A percentile compares a stretch with the other conserved stretches of the same genome.
These are phyloP conservation scores for Xestobium rufovillosum DNA, from an alignment of 2,888 invertebrate species.

Conservation along the genomic window DNA sequence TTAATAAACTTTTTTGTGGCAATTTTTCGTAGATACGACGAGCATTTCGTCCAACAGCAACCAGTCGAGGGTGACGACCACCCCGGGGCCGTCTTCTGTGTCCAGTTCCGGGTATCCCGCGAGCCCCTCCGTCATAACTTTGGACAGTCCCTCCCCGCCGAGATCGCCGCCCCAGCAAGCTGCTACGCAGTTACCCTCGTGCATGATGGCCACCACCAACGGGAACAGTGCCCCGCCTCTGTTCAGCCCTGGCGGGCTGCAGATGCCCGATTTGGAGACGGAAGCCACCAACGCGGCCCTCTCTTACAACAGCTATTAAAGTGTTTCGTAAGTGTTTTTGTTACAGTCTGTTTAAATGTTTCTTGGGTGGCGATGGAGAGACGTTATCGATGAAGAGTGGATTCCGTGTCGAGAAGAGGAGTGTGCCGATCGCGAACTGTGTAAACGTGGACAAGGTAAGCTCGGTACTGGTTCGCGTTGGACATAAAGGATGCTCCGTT, in stretches of 20 bases:
- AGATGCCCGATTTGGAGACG: constrained; percentile 37
- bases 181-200: constrained; percentile 26
- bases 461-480: too few relatives aligned
- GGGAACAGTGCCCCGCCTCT: constrained; percentile 22
- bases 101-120: constrained; percentile 55
- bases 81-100: constrained; percentile 45
- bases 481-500: too few relatives aligned
- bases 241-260: constrained; percentile 29
- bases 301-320: too few relatives aligned
- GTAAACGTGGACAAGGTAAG: too few relatives aligned
- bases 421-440: too few relatives aligned
- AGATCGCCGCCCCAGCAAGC: constrained; percentile 31
- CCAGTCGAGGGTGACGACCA: constrained; percentile 38
- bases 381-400: too few relatives aligned
- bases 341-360: too few relatives aligned
- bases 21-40: constrained; percentile 35
- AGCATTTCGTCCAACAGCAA: constrained; percentile 44
- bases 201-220: constrained; percentile 31
- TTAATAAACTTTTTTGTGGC: neutral
- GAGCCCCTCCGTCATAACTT: constrained; percentile 54
- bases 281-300: constrained; percentile 31
- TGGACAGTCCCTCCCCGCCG: constrained; percentile 59
- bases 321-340: too few relatives aligned
- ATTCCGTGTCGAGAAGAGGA: too few relatives aligned
- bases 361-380: too few relatives aligned